Base-by-base conservation (phyloP, 2,888 invertebrate genomes). In the Ethmia dodecea region DNA sequence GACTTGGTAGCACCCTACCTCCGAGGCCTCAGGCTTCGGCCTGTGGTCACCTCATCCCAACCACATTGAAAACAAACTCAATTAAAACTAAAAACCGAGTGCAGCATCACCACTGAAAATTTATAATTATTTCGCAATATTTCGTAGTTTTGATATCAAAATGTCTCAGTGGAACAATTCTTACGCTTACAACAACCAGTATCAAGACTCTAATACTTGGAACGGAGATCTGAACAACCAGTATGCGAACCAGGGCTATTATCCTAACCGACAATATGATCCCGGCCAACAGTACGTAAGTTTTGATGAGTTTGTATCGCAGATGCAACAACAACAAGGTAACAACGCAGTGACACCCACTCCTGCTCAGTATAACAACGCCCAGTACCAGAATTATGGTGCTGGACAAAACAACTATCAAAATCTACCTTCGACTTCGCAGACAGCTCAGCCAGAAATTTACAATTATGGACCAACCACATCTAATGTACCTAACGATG, bases 81-180 rank as follows among this genome's bases (percentile, higher is more conserved):
- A 28, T 18, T 11, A 5, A 31, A 38, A 13, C n/a, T n/a, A n/a
- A n/a, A n/a, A 31, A 31, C 36, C 27, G 4, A 27, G 10, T 26
- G 9, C 27, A 12, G 29, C 36, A 35, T 37, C 37, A 33, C 11
- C 26, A 35, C 33, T 49, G 36, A 35, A 34, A 43, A 40, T 31
- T 45, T 46, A 31, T 37, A 42, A 55, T 45, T 56, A 63, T 69
- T 69, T 62, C 63, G 54, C 60, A 66, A 65, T 44, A 56, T 59
- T 49, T 38, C 39, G 37, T 28, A 10, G 32, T 43, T 31, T 29
- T 31, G 28, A 13, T 12, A 18, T 28, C 48, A 72, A 47, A 37
- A 86, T 86, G 84, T 80, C 83, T 43, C 77, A 86, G 59, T 83
- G 84, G 84, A 86, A 84, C 55, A 81, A 78, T 45, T 66, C 78